Evolutionary conservation across 2,113 vertebrate genomes (phyloP).

Genomic region (Nothoprocta pentlandii): DNA sequence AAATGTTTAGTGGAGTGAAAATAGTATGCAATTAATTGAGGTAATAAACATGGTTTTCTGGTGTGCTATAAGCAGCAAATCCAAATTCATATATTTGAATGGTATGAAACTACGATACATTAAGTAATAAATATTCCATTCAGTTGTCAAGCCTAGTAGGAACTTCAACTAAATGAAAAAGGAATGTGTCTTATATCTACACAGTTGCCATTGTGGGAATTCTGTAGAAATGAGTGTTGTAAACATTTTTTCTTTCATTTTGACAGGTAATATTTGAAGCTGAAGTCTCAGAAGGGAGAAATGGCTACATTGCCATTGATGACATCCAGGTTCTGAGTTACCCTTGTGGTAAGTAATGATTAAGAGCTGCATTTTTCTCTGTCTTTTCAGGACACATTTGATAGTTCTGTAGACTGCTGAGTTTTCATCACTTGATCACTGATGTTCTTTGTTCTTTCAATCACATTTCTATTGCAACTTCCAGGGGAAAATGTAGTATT

Average conservation of each 20-base stretch:
- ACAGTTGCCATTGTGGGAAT: neutral
- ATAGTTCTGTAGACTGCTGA: constrained; percentile 68
- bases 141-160: constrained; percentile 42
- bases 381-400: constrained; percentile 66
- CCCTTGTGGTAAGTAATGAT: constrained; percentile 95
- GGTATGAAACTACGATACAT: neutral
- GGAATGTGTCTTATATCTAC: constrained; percentile 31
- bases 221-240: constrained; percentile 55
- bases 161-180: constrained; percentile 60
- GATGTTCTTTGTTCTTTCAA: constrained; percentile 66
- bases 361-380: constrained; percentile 80
- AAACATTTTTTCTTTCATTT: constrained; percentile 74
- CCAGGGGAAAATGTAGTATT: neutral
- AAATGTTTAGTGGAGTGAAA: neutral
- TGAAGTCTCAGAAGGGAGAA: constrained; percentile 91
- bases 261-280: constrained; percentile 98
- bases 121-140: constrained; percentile 43
- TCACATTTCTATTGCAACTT: constrained; percentile 43
- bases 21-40: neutral
- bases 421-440: constrained; percentile 72
- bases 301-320: constrained; percentile 96
- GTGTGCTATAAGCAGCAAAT: neutral
- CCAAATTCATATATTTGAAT: neutral
- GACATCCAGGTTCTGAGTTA: constrained; percentile 99
- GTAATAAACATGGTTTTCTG: constrained; percentile 1